Percentiles rank a stretch among this genome's conserved stretches.
These are phyloP conservation scores for Aporrectodea caliginosa DNA, from an alignment of 1,140 invertebrate species.

Conservation along the genomic window DNA sequence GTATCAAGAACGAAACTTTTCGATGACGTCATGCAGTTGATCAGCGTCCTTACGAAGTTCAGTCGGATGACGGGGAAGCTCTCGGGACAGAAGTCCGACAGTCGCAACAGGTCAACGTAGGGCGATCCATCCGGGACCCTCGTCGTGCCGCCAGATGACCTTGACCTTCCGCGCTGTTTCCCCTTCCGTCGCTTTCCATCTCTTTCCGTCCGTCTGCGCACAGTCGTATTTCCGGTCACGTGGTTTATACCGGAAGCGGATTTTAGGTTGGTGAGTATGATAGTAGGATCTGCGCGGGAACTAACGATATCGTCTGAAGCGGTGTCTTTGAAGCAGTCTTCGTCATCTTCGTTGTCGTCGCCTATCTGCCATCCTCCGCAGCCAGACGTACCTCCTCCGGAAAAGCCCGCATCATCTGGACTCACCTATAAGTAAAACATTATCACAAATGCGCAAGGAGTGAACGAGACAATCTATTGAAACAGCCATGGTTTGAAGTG, in stretches of 20 bases:
- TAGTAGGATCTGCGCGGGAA: too few relatives aligned
- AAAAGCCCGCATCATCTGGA: too few relatives aligned
- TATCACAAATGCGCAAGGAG: too few relatives aligned
- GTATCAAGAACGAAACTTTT: background rate
- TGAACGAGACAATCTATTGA: too few relatives aligned
- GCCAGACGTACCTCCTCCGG: too few relatives aligned
- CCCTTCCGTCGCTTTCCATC: background rate
- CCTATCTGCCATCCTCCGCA: too few relatives aligned
- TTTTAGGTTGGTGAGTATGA: background rate
- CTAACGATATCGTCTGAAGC: too few relatives aligned
- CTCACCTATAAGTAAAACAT: too few relatives aligned
- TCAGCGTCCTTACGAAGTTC: background rate
- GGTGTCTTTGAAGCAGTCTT: background rate
- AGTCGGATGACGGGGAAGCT: background rate
- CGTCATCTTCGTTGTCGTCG: background rate
- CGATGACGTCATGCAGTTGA: background rate
- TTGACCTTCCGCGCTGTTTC: background rate
- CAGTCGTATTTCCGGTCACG: background rate
- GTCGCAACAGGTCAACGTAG: background rate
- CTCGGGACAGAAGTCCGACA: background rate
- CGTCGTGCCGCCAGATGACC: too few relatives aligned
- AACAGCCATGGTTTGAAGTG: too few relatives aligned
- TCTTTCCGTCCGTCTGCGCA: background rate
- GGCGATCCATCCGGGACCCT: background rate
- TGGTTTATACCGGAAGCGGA: background rate